Evolutionary conservation across 2,888 invertebrate species (phyloP).

Genomic region (Drosophila neotestacea): DNA sequence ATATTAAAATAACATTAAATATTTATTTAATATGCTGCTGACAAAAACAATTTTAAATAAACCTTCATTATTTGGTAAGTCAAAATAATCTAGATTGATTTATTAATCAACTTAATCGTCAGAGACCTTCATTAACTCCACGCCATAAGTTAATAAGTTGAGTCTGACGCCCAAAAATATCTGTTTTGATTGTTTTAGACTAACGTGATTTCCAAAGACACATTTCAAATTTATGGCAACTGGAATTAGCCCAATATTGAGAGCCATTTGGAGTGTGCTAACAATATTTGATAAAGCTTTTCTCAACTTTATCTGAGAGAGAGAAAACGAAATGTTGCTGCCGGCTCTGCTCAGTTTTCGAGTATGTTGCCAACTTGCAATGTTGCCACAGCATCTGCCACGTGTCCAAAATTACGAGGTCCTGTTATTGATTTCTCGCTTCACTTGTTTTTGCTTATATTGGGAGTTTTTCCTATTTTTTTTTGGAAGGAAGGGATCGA

Average conservation of each 20-base stretch:
- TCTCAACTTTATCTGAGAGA: slow-evolving; percentile 32
- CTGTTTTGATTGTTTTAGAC: slow-evolving; percentile 1
- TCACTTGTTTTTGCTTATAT: slow-evolving; percentile 3
- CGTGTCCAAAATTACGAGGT: slow-evolving; percentile 15
- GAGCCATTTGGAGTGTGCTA: slow-evolving; percentile 6
- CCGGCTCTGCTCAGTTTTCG: slow-evolving; percentile 3
- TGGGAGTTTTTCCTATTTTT: neutral
- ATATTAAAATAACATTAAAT: too few relatives aligned
- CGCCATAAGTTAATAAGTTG: neutral
- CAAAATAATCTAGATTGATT: neutral
- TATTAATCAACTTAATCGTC: neutral
- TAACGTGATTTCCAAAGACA: slow-evolving; percentile 15
- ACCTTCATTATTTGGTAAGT: neutral
- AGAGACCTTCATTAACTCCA: neutral
- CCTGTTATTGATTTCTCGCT: slow-evolving; percentile 45
- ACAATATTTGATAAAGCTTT: slow-evolving; percentile 25
- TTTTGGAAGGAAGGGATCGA: neutral
- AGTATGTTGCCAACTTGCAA: slow-evolving; percentile 24
- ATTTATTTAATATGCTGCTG: too few relatives aligned
- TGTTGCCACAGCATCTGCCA: slow-evolving; percentile 38
- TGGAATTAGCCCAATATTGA: slow-evolving; percentile 5
- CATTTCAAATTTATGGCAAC: slow-evolving; percentile 22
- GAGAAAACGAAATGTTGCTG: slow-evolving; percentile 30
- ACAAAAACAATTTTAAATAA: neutral
- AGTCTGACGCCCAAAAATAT: slow-evolving; percentile 20